Base-by-base conservation (phyloP, 2,797 vertebrate genomes). In the Lates japonicus region DNA sequence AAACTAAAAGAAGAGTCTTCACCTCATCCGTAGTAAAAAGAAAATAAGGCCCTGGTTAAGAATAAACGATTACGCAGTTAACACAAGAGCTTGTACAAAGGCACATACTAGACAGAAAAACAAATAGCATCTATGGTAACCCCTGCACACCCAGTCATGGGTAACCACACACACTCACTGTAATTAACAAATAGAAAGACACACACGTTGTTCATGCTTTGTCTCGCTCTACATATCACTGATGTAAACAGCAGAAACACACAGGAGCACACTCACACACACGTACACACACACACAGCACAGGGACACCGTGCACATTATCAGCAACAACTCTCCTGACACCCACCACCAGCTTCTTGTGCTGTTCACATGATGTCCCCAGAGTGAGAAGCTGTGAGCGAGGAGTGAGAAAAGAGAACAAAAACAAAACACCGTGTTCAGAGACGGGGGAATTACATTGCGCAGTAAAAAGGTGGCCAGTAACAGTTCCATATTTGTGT, bases 281-380 rank as follows among this genome's bases (percentile, higher is more conserved):
- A 57, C 2, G 31, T 37, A 37, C 35, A 13, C 29, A 57, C 2
- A 29, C 25, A 29, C 25, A 29, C 25, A 29, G 8, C 35, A 13
- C 35, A 69, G 17, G 19, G 39, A 74, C 33, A 55, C 22, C 20
- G 57, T 10, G 48, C 72, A 81, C 65, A 70, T 51, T 52, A 69
- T 3, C 63, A 80, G 59, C 67, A 71, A 44, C 65, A 80, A 71
- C 59, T 85, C 88, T 82, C 76, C 48, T 3, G 62, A 81, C 84
- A 67, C 74, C 59, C 64, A 48, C 76, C 52, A 72, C 41, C 69
- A 68, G 72, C 68, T 76, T 85, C 59, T 70, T 86, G 64, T 81
- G 81, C 70, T 88, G 78, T 87, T 86, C 77, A 64, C 58, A 67
- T 66, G 71, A 29, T 60, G 70, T 87, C 82, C 69, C 82, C 12